Evolutionary conservation across 2,113 vertebrate species (phyloP), one percentile per base, ranked within the genome.

Genomic region (Leptodactylus fuscus): DNA sequence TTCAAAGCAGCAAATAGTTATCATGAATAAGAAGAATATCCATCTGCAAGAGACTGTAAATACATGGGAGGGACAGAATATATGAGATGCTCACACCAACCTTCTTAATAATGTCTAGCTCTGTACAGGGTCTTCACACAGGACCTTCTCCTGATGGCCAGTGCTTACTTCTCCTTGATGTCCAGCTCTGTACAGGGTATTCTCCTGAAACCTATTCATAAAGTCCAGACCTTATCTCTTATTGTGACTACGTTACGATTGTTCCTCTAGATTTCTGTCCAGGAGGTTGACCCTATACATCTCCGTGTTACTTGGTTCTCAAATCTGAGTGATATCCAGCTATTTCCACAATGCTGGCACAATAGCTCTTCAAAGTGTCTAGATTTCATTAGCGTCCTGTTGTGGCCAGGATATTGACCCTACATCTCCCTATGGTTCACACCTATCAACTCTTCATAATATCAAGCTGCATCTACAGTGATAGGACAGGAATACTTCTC

Each of bases 11-110:
- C 41, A 49, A 80, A 81, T 38, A 65, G 22, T 85, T 88, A 87
- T 77, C 24, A 65, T 24, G 4, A 88, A 82, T 15, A 85, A 71
- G 81, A 74, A 79, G 78, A 85, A 77, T 67, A 60, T 62, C 16
- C 53, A 87, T 48, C 2, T 0, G 82, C 81, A 49, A 71, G 15
- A 49, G 4, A 36, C 12, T n/a, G 81, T n/a, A 84, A 49, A 11
- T 32, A 15, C 46, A 36, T 38, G 38, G 27, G 27, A 75, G 44
- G 24, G 46, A 18, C 5, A 20, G 44, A 49, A 27, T 48, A 67
- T 67, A 65, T 32, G 62, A 32, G 62, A 5, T 36, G 62, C 62
- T 67, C 13, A 36, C 62, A 20, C 6, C 16, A 5, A 65, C 13
- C 4, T 1, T 32, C 55, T n/a, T 9, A 4, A 2, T 51, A 12